These are phyloP conservation scores for Catamblyrhynchus diadema DNA, from an alignment of 2,797 vertebrate genomes.

Conservation along the genomic window DNA sequence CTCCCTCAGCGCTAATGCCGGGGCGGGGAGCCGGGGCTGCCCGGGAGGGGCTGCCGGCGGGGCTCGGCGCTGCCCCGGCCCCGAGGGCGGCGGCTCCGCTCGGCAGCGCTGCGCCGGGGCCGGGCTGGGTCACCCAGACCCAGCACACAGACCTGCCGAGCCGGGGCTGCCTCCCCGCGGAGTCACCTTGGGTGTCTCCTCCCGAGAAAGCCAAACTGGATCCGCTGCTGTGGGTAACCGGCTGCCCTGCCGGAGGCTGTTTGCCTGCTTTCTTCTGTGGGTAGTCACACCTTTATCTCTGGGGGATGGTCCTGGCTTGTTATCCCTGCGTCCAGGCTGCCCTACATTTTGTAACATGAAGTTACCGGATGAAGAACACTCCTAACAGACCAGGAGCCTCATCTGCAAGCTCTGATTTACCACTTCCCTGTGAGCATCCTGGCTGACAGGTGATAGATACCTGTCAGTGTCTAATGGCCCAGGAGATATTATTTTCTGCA, in stretches of 20 bases:
- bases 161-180: not conserved
- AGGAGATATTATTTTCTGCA: not conserved
- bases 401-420: not conserved
- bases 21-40: not conserved
- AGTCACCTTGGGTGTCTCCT: not conserved
- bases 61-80: not conserved
- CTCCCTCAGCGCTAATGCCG: not conserved
- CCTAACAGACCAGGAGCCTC: not conserved
- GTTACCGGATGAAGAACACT: not conserved
- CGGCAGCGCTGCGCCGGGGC: not conserved
- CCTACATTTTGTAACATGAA: not conserved
- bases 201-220: not conserved
- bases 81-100: fast-evolving
- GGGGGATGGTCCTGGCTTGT: not conserved
- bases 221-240: not conserved
- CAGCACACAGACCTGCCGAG: not conserved
- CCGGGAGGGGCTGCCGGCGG: no score
- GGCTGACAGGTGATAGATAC: not conserved
- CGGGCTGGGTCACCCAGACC: not conserved
- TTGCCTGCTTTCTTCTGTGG: not conserved
- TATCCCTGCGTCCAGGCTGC: not conserved
- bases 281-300: not conserved
- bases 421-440: not conserved
- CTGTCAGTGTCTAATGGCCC: not conserved
- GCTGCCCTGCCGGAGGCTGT: not conserved